Evolutionary conservation across 2,888 invertebrate species (phyloP).

Genomic region (Glyphotaelius pellucidus): DNA sequence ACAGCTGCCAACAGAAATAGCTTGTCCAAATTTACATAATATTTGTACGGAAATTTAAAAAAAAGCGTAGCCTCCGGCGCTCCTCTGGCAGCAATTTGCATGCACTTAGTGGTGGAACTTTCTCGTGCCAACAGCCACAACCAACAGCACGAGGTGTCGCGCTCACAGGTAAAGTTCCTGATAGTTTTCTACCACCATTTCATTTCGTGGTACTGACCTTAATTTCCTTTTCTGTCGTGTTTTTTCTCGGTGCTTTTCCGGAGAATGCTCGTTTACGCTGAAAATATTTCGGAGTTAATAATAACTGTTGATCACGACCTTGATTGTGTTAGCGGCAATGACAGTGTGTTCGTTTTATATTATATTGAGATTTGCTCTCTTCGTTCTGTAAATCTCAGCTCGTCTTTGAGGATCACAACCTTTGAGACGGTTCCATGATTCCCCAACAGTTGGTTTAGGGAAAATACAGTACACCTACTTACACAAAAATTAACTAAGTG

Average conservation of each 20-base stretch:
- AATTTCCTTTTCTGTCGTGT: background rate
- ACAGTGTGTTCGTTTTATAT: background rate
- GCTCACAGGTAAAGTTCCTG: background rate
- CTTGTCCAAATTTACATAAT: conserved; percentile 57
- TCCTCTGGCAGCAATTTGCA: conserved; percentile 18
- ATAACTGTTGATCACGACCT: background rate
- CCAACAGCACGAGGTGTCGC: background rate
- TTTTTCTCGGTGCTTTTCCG: background rate
- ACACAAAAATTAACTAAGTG: no score
- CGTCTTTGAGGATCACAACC: background rate
- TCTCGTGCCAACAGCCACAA: background rate
- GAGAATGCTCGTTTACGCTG: background rate
- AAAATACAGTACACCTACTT: no score
- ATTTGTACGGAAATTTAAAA: conserved; percentile 45
- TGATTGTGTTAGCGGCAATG: background rate
- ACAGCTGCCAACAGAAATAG: conserved; percentile 62
- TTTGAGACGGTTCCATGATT: background rate
- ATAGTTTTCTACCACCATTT: background rate
- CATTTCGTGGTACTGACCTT: background rate
- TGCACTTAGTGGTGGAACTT: conserved; percentile 2
- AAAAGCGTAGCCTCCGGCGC: conserved; percentile 1
- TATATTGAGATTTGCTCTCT: background rate
- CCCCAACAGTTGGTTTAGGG: no score
- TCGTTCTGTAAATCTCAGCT: background rate
- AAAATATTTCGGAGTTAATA: background rate